A percentile compares a stretch with the other conserved stretches of the same genome.
These are phyloP conservation scores for Nautilus pompilius DNA, from an alignment of 1,140 invertebrate genomes.

Conservation along the genomic window DNA sequence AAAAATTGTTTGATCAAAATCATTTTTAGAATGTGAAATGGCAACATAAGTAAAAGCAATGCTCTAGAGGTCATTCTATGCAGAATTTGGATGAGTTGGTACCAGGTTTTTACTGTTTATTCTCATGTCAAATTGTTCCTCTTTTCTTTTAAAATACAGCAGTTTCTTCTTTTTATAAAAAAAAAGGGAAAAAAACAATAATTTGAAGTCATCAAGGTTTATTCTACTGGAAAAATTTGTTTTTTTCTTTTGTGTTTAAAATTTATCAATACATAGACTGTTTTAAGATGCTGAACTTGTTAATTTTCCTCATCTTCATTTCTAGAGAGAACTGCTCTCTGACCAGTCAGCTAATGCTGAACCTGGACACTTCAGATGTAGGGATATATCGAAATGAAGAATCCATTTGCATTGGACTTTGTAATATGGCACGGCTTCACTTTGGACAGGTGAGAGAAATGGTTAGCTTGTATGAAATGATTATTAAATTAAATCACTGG, in stretches of 20 bases:
- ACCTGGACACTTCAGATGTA: slow-evolving; percentile 66
- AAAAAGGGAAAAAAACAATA: background rate
- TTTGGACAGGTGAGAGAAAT: slow-evolving; percentile 59
- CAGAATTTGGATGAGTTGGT: too few relatives aligned
- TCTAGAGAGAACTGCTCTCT: slow-evolving; percentile 66
- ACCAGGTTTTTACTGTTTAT: too few relatives aligned
- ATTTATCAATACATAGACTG: background rate
- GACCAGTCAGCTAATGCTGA: slow-evolving; percentile 73
- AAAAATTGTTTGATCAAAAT: too few relatives aligned
- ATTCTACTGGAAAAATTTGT: background rate
- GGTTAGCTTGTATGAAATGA: too few relatives aligned
- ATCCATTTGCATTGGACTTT: slow-evolving; percentile 68
- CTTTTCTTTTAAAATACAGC: too few relatives aligned
- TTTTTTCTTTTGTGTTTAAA: background rate
- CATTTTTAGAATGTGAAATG: too few relatives aligned
- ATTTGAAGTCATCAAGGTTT: background rate
- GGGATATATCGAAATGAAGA: slow-evolving; percentile 66
- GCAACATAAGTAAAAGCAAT: too few relatives aligned
- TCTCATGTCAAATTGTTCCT: too few relatives aligned
- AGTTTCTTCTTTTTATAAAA: background rate
- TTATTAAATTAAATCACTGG: too few relatives aligned
- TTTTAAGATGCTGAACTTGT: background rate
- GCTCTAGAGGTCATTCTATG: too few relatives aligned
- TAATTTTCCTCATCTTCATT: slow-evolving; percentile 11
- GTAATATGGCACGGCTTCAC: slow-evolving; percentile 67